A percentile compares a stretch with the other conserved stretches of the same genome.
Evolutionary conservation across 2,113 vertebrate genomes (phyloP).

Genomic region (Canis aureus): DNA sequence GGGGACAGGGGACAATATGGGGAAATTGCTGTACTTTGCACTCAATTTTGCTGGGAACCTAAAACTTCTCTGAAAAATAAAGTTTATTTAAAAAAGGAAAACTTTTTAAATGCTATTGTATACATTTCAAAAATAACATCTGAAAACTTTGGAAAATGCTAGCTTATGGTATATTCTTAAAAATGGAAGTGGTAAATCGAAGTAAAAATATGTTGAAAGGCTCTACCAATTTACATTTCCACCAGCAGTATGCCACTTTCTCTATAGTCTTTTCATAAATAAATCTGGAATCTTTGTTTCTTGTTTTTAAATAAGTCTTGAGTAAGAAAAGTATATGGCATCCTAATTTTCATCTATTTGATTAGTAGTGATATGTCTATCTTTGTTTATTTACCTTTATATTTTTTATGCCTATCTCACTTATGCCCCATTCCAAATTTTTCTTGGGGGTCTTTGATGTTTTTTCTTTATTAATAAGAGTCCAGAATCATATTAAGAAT

Average conservation of each 20-base stretch:
- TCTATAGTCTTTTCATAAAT: background rate
- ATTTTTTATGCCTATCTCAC: background rate
- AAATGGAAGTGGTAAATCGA: background rate
- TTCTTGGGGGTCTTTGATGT: background rate
- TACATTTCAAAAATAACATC: constrained; percentile 14
- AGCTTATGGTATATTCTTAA: background rate
- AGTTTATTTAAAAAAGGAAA: background rate
- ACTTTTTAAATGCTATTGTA: background rate
- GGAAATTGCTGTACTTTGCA: background rate
- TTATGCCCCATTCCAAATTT: background rate
- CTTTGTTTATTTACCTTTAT: constrained; percentile 40
- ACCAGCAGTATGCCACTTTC: background rate
- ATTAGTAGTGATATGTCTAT: background rate
- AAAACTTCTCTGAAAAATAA: constrained; percentile 42
- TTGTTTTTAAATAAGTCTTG: constrained; percentile 40
- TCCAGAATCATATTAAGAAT: constrained; percentile 35
- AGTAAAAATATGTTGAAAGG: background rate
- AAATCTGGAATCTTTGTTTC: background rate
- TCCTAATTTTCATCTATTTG: constrained; percentile 59
- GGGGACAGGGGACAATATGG: background rate
- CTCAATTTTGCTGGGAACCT: background rate
- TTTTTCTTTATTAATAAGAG: background rate
- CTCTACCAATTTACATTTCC: background rate
- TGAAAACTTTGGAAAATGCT: constrained; percentile 36
- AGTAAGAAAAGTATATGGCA: background rate